Conservation (phyloP, 2,797 vertebrate species). For the Monodelphis domestica region DNA sequence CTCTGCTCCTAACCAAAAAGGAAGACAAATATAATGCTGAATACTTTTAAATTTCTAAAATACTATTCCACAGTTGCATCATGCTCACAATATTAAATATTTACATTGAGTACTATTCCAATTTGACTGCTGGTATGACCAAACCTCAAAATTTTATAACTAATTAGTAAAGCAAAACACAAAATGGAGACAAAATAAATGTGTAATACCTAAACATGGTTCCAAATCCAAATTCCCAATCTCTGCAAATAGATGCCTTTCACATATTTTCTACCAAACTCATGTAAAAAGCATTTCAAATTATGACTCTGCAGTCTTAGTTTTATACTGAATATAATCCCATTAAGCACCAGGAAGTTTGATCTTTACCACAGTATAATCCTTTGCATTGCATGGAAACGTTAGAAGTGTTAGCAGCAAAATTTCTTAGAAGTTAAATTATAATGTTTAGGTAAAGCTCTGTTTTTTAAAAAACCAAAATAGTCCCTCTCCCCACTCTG, state of each 20-base stretch:
- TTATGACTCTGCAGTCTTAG: slow-evolving; percentile 14
- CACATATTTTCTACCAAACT: slow-evolving; percentile 50
- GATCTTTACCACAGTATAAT: slow-evolving; percentile 20
- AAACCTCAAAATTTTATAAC: slow-evolving; percentile 72
- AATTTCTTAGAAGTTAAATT: slow-evolving; percentile 50
- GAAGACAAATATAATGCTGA: slow-evolving; percentile 71
- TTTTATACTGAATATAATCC: slow-evolving; percentile 23
- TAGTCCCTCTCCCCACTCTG: slow-evolving; percentile 62
- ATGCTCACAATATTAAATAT: slow-evolving; percentile 67
- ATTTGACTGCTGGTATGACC: slow-evolving; percentile 77
- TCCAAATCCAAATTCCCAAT: neutral
- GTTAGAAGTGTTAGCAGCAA: slow-evolving; percentile 34
- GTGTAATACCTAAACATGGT: neutral
- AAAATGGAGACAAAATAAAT: slow-evolving; percentile 37
- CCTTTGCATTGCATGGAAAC: slow-evolving; percentile 57
- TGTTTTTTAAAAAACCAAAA: slow-evolving; percentile 63
- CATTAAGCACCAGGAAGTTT: slow-evolving; percentile 17
- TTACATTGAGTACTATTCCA: slow-evolving; percentile 75
- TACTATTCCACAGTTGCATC: slow-evolving; percentile 66
- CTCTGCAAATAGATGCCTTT: slow-evolving; percentile 37
- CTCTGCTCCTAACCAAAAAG: slow-evolving; percentile 74
- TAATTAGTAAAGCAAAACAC: slow-evolving; percentile 41
- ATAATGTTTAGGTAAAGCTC: slow-evolving; percentile 64
- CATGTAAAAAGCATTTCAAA: slow-evolving; percentile 50
- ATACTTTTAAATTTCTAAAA: slow-evolving; percentile 64